These are phyloP conservation scores for Vulpes lagopus DNA, from an alignment of 2,113 vertebrate species.

Conservation along the genomic window DNA sequence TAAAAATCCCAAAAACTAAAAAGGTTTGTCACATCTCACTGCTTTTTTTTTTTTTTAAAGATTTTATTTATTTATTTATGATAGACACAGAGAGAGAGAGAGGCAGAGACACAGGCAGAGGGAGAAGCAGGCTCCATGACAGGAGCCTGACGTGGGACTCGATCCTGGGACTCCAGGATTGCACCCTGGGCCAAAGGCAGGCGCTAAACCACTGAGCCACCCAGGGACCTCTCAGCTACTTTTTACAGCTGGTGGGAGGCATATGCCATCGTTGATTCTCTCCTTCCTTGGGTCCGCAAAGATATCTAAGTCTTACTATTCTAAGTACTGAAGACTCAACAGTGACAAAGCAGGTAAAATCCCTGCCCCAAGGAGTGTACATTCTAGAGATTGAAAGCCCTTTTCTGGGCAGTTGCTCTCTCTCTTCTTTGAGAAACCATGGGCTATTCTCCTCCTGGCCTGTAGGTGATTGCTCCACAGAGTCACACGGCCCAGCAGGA, in stretches of 20 bases:
- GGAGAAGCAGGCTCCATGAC: no score
- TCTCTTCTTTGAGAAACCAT: slow-evolving; percentile 30
- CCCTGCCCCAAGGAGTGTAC: not conserved
- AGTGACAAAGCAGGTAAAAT: not conserved
- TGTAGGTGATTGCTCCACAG: slow-evolving; percentile 47
- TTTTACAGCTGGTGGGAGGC: not conserved
- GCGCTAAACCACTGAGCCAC: no score
- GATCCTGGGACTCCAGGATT: no score
- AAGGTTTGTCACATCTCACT: no score
- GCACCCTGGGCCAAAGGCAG: no score
- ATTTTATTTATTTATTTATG: no score
- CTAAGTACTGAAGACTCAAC: not conserved
- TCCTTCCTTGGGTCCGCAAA: not conserved
- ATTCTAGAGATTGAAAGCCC: not conserved
- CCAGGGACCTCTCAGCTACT: not conserved
- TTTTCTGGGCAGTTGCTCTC: not conserved
- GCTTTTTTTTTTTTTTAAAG: no score
- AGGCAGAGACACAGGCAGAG: no score
- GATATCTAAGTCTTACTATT: not conserved
- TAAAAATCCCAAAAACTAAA: no score
- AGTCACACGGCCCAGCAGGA: not conserved
- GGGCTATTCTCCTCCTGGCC: not conserved
- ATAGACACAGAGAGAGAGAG: no score
- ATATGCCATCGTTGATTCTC: not conserved
- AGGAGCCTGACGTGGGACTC: no score